Base-by-base conservation (phyloP, 2,113 vertebrate genomes). In the Chamaetylas fuelleborni region DNA sequence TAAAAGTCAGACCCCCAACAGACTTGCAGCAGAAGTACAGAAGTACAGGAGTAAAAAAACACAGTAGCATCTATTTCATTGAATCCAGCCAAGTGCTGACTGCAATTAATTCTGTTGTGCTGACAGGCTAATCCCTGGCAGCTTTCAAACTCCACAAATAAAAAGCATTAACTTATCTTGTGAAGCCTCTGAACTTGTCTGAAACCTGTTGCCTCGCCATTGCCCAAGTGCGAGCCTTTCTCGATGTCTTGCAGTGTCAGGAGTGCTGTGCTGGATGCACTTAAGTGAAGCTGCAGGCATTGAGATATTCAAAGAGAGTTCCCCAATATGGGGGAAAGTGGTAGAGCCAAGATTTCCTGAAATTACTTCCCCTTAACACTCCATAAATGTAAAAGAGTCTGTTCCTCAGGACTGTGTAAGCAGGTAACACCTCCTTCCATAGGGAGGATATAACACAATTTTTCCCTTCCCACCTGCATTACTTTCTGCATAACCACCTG, bases 61-160 rank as follows among this genome's bases (percentile, higher is more conserved):
- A 56, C 12, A 34, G n/a, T 18, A 57, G 19, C 51, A 78, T 50
- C 54, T 88, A 45, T 54, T 81, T 83, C 38, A 47, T 6, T 58
- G 54, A 73, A 69, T 61, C 34, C 26, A 62, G 65, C 38, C 56
- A 92, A 86, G 34, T 36, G 54, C 42, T 66, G 76, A 62, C 47
- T 77, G 69, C 38, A 73, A 47, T 48, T 91, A 81, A 88, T 89
- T 90, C 42, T 2, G 0, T 88, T 90, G 43, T 15, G 13, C 40
- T 94, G 82, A 89, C 60, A 93, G 70, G 65, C 29, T 60, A 71
- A 82, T 82, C 57, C n/a, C 62, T 80, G 79, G 78, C 58, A 86
- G 38, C 36, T 94, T 96, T 90, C 76, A 94, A 78, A 83, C 24
- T 53, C 20, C 36, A 33, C 67, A 86, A 83, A 82, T 77, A 66